Conservation (phyloP, 2,888 invertebrate genomes). For the Sminthurinus aureus region DNA sequence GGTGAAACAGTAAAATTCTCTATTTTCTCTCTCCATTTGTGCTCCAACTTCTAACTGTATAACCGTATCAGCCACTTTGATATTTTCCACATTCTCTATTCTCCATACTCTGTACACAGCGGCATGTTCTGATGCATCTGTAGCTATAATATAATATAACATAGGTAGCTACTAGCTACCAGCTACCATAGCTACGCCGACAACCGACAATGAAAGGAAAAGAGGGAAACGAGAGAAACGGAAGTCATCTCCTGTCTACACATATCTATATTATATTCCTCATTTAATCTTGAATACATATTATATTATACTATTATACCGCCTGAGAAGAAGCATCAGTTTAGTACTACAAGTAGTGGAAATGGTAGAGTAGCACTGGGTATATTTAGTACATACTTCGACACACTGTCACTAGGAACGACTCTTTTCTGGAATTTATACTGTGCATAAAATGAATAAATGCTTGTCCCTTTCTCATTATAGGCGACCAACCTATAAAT, state of each 20-base stretch:
- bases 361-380: too few relatives aligned
- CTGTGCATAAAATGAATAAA: constrained; percentile 26
- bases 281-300: constrained; percentile 18
- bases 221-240: background rate
- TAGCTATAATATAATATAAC: too few relatives aligned
- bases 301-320: background rate
- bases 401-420: background rate
- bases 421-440: constrained; percentile 14
- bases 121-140: too few relatives aligned
- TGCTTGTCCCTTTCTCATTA: constrained; percentile 28
- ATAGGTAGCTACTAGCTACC: too few relatives aligned
- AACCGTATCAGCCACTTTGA: too few relatives aligned
- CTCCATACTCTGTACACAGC: background rate
- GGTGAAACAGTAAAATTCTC: constrained; percentile 25
- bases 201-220: background rate
- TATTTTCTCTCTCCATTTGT: background rate
- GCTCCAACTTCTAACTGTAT: too few relatives aligned
- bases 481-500: constrained; percentile 23
- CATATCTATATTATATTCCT: constrained; percentile 13
- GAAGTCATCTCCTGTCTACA: constrained; percentile 26
- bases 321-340: background rate
- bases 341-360: background rate
- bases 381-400: background rate
- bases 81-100: background rate
- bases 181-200: too few relatives aligned